Base-by-base conservation (phyloP, 1,140 invertebrate genomes). In the Drosophila teissieri region DNA sequence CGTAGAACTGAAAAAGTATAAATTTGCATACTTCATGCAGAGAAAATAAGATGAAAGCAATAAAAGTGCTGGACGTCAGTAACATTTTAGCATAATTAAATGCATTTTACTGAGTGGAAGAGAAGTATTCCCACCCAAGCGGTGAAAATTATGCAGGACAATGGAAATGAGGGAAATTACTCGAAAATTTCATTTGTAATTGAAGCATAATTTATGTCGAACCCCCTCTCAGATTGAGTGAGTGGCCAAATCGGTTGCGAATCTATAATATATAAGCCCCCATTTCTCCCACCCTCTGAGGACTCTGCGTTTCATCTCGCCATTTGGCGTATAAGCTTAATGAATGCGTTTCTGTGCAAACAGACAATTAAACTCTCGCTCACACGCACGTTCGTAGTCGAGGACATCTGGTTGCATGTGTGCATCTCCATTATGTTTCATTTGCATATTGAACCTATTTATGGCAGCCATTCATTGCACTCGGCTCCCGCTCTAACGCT, bases 381-480 rank as follows among this genome's bases (percentile, higher is more conserved):
- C 8, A 31, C 65, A 56, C 67, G 45, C 40, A 36, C 40, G 4
- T n/a, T 12, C 2, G 19, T 31, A 65, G 31, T 10, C 48, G 60
- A 67, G 54, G 54, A 67, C 61, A 67, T 65, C 11, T 57, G 58
- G 22, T 4, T 52, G 69, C 56, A 19, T 14, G 65, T 69, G 58
- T 73, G 70, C 48, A 45, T 55, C 55, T 61, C 73, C 73, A 77
- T 77, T 77, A 77, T 77, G 73, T 68, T 77, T 51, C 73, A 77
- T 77, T 77, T 77, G 73, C 73, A 77, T 77, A 77, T 77, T 77
- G 73, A 77, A 77, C 73, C 73, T 77, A 77, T 77, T 77, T 77
- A 77, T 77, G 63, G 73, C 60, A 46, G 61, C 73, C 72, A 67
- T 56, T 74, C 73, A 74, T 63, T 31, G 72, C 56, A 73, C 70